A percentile compares a stretch with the other conserved stretches of the same genome.
phyloP scores from a whole-genome alignment of 2,888 invertebrate species.

The Dolichopus griseipennis region DNA sequence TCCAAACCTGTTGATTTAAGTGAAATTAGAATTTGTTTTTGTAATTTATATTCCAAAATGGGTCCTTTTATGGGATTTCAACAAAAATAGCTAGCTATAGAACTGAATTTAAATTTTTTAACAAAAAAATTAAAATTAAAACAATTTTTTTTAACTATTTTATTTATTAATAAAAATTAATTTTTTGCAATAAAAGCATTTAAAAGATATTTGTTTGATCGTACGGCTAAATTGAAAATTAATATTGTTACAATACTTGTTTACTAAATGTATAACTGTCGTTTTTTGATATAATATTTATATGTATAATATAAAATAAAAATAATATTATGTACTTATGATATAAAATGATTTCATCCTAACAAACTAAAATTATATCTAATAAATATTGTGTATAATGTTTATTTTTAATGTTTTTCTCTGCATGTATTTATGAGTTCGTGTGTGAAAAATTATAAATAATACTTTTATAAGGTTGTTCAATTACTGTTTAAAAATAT shows the following conservation, averaged over 20 bases:
- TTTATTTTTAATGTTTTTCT: neutral
- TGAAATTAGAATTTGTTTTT: too few species aligned
- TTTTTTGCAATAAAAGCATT: constrained; percentile 1
- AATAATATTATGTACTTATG: neutral
- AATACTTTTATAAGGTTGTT: neutral
- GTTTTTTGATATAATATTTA: too few species aligned
- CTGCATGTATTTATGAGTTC: neutral
- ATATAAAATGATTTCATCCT: neutral
- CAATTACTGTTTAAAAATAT: neutral
- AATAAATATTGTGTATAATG: neutral
- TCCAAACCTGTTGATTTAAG: too few species aligned
- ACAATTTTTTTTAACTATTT: neutral
- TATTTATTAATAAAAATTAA: constrained; percentile 2
- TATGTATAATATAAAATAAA: neutral
- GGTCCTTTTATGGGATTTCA: too few species aligned
- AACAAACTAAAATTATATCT: neutral
- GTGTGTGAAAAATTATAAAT: neutral
- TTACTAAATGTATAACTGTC: too few species aligned
- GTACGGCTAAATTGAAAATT: neutral
- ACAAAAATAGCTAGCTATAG: too few species aligned
- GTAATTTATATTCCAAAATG: too few species aligned
- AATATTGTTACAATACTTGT: too few species aligned
- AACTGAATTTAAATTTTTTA: too few species aligned
- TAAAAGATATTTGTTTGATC: neutral
- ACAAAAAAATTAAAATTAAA: too few species aligned